These are phyloP conservation scores for Sipha maydis DNA, from an alignment of 2,888 invertebrate species.

Conservation along the genomic window DNA sequence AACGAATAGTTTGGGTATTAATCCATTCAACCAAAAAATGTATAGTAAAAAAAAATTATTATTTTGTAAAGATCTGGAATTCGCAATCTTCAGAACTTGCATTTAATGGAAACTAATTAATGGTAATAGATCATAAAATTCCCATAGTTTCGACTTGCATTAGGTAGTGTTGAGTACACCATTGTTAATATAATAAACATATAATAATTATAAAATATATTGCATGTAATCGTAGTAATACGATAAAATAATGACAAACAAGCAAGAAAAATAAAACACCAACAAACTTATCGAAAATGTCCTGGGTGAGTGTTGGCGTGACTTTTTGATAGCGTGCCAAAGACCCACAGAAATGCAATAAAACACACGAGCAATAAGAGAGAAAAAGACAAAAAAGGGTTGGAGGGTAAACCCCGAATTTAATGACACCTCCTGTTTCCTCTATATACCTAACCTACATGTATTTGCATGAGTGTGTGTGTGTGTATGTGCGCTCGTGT, in stretches of 20 bases:
- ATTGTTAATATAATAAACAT: slow-evolving; percentile 30
- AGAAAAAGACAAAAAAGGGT: slow-evolving; percentile 8
- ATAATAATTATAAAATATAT: slow-evolving; percentile 31
- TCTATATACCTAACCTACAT: slow-evolving; percentile 29
- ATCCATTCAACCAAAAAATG: neutral
- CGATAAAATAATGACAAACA: slow-evolving; percentile 31
- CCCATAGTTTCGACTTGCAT: neutral
- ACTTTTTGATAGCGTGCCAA: slow-evolving; percentile 58
- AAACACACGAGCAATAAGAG: slow-evolving; percentile 32
- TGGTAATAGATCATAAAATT: neutral
- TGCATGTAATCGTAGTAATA: slow-evolving; percentile 2
- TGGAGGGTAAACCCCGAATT: slow-evolving; percentile 55
- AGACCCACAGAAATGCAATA: slow-evolving; percentile 50
- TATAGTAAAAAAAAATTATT: neutral
- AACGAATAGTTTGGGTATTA: neutral
- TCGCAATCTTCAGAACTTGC: neutral
- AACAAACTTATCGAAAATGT: slow-evolving; percentile 19
- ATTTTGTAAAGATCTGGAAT: neutral
- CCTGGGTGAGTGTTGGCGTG: slow-evolving; percentile 51
- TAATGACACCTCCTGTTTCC: slow-evolving; percentile 57
- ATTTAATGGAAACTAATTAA: neutral
- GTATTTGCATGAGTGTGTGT: neutral
- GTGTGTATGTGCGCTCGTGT: neutral
- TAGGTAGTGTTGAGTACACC: neutral
- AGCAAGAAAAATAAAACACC: slow-evolving; percentile 24